Base-by-base conservation (phyloP, 1,140 invertebrate species). In the Chrysomallon squamiferum region DNA sequence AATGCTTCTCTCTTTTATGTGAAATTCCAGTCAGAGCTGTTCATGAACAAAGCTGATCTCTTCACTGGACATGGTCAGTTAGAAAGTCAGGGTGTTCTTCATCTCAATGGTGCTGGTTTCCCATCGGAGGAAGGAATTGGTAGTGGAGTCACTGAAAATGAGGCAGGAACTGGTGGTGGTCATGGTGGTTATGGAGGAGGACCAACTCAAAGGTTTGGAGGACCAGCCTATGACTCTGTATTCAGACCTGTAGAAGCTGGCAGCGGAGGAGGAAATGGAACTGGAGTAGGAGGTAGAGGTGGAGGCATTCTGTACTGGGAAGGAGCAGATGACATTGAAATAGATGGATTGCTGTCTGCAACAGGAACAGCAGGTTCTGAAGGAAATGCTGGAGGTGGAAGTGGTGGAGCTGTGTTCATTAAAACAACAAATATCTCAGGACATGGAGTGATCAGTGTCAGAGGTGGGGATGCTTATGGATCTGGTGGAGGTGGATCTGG, bases 121-220 rank as follows among this genome's bases (percentile, higher is more conserved):
- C 33, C 32, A 20, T 58, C 76, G 22, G 73, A 77, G 61, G 27
- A 25, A 38, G 78, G 78, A 7, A 59, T 65, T 35, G 78, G 78
- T 29, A 65, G 61, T 20, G 78, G 76, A 7, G 62, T 41, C 27
- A 80, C 72, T 6, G 27, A 45, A 3, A 61, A 60, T 58, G 65
- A 68, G 0, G 56, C 66, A n/a, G 78, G 78, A 43, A 50, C 59
- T 11, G 78, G 78, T 33, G 78, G 69, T 15, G 78, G 76, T 13
- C 73, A 80, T 71, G 78, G 78, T 27, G 78, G 78, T 11, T 73
- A 72, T 50, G 78, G 78, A 30, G 78, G 78, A 20, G 75, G 78
- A 4, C 74, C 76, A 25, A 62, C 62, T 15, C 74, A 73, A 38
- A 45, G 63, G 18, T 80, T 72, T 67, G 78, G 78, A n/a, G 78